Base-by-base conservation (phyloP, 2,888 invertebrate species). In the Perizoma affinitatum region DNA sequence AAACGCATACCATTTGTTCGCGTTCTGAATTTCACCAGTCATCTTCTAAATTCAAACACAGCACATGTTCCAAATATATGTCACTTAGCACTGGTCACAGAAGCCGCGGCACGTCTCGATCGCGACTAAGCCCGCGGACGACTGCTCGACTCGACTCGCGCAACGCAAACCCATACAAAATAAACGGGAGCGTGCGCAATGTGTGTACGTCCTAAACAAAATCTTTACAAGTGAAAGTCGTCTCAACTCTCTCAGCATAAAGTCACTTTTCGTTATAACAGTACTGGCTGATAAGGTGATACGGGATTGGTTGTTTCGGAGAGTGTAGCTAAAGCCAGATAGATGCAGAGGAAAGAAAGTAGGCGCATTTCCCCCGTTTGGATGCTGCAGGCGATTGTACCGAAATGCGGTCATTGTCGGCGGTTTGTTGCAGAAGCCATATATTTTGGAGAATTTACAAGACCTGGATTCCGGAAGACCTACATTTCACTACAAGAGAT, bases 341-440 rank as follows among this genome's bases (percentile, higher is more conserved):
- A 85, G 86, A 80, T 88, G 88, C 85, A 85, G 82, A 80, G 78
- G 82, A 85, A 89, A 89, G 89, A 88, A 90, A 90, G 90, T 90
- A 87, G 88, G 87, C 79, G 86, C 88, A 84, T 88, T 88, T 88
- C 85, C 83, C 78, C 70, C 70, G 58, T 72, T 75, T 80, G 76
- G 87, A 87, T 85, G 87, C 84, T 90, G 88, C 80, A 81, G 79
- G 78, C 68, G 73, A 71, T 58, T 67, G 68, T 72, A 66, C 73
- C 71, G 68, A 80, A 86, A 82, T 76, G 86, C 86, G 89, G 88
- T 79, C 88, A 86, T 70, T 82, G 82, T 81, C 77, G 77, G 66
- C 66, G 61, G 65, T 72, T 74, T 72, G 38, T 7, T 38, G 38
- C 38, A 38, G 49, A 61, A 54, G 36, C 41, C 35, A 5, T 51